phyloP scores from a whole-genome alignment of 2,888 invertebrate genomes.

The Acleris emargana region DNA sequence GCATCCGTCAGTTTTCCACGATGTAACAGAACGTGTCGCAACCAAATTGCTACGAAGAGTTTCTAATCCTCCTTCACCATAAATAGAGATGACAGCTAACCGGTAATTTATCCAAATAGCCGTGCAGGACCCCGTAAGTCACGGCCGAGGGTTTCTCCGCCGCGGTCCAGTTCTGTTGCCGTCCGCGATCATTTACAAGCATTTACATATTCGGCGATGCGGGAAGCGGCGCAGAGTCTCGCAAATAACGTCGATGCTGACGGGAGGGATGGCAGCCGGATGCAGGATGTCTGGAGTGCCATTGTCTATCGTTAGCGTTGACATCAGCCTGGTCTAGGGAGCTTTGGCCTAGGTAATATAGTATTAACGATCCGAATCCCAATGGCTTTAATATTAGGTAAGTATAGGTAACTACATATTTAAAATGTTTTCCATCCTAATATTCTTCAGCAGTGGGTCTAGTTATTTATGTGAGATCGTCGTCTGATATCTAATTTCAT shows the following conservation, averaged over 20 bases:
- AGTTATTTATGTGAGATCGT: too few relatives aligned
- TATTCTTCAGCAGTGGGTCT: too few relatives aligned
- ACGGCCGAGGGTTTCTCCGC: conserved; percentile 4
- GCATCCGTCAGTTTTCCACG: not conserved
- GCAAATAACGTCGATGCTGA: not conserved
- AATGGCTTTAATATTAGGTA: too few relatives aligned
- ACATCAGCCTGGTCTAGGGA: too few relatives aligned
- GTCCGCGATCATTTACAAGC: conserved; percentile 21
- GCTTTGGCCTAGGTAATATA: too few relatives aligned
- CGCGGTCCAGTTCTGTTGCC: conserved; percentile 20
- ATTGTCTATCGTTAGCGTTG: too few relatives aligned
- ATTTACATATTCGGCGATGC: conserved; percentile 21
- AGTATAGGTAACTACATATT: too few relatives aligned
- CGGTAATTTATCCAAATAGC: conserved; percentile 27
- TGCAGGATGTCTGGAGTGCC: not conserved
- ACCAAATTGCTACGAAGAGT: conserved; percentile 1
- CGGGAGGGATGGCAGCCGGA: not conserved
- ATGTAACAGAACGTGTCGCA: not conserved
- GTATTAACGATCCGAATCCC: too few relatives aligned
- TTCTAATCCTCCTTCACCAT: conserved; percentile 16
- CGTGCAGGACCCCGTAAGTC: conserved; percentile 9
- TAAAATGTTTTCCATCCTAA: too few relatives aligned
- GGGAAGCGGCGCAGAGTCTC: not conserved
- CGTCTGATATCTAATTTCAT: too few relatives aligned
- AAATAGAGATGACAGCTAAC: conserved; percentile 23